Evolutionary conservation across 53 echinoderm and acorn worm species (phyloP).

Genomic region (Hippasteria phrygiana): DNA sequence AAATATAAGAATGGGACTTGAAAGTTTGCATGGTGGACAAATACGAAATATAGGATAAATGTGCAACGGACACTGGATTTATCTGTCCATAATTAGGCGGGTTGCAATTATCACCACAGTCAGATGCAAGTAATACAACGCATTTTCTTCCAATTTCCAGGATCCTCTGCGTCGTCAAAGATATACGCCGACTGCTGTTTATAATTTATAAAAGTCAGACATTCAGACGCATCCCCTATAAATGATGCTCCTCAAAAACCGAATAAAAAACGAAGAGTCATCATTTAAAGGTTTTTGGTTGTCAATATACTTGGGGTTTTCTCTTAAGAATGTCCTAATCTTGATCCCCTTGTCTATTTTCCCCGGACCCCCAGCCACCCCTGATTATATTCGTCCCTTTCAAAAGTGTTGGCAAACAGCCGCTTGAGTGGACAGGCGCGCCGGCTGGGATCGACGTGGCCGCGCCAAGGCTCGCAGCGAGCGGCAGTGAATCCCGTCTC

Average conservation of each 20-base stretch:
- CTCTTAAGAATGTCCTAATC: slow-evolving; percentile 1
- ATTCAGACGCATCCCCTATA: background rate
- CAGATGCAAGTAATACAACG: no score
- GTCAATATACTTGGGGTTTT: slow-evolving; percentile 31
- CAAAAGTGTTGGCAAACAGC: slow-evolving; percentile 38
- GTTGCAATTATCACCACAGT: no score
- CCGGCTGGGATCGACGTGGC: slow-evolving; percentile 1
- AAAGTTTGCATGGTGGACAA: no score
- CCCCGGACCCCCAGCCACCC: background rate
- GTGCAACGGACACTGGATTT: no score
- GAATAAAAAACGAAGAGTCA: background rate
- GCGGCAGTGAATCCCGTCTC: background rate
- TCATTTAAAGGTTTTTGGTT: background rate
- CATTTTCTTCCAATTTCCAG: no score
- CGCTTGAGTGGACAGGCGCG: slow-evolving; percentile 31
- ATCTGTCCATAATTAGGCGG: no score
- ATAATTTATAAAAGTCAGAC: background rate
- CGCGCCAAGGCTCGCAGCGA: background rate
- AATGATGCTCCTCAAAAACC: background rate
- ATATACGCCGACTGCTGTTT: background rate
- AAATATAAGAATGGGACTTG: no score
- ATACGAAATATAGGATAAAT: no score
- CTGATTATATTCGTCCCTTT: slow-evolving; percentile 30
- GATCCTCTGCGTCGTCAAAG: no score
- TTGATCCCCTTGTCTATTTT: slow-evolving; percentile 30